Evolutionary conservation across 2,888 invertebrate genomes (phyloP).

Genomic region (Hemistola chrysoprasaria): DNA sequence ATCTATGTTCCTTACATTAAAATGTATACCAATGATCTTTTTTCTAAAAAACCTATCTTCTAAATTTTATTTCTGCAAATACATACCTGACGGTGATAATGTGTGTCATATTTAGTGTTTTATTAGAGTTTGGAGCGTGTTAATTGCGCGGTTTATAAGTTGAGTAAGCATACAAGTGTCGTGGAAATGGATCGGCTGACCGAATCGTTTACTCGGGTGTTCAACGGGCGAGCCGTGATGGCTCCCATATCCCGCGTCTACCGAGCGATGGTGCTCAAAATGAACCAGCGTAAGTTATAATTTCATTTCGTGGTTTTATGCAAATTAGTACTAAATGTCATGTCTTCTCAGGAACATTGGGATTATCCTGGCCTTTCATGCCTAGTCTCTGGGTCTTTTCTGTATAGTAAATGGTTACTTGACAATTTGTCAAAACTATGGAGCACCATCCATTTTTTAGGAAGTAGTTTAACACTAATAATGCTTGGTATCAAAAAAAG

Average conservation of each 20-base stretch:
- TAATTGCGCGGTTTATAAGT: slow-evolving; percentile 34
- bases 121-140: slow-evolving; percentile 53
- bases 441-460: no score
- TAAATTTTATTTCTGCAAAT: slow-evolving; percentile 31
- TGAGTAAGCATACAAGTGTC: slow-evolving; percentile 15
- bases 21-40: no score
- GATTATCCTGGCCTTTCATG: no score
- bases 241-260: slow-evolving; percentile 71
- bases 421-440: no score
- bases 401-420: no score
- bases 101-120: slow-evolving; percentile 76
- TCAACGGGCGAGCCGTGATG: slow-evolving; percentile 55
- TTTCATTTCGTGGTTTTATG: no score
- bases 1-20: slow-evolving; percentile 31
- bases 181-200: slow-evolving; percentile 11
- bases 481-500: no score
- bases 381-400: no score
- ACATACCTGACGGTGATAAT: slow-evolving; percentile 64
- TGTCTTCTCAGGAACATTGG: no score
- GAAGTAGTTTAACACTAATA: no score
- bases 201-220: slow-evolving; percentile 5
- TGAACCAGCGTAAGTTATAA: slow-evolving; percentile 69
- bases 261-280: slow-evolving; percentile 74
- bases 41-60: no score
- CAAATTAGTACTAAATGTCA: no score